Base-by-base conservation (phyloP, 2,888 invertebrate species). In the Icerya purchasi region DNA sequence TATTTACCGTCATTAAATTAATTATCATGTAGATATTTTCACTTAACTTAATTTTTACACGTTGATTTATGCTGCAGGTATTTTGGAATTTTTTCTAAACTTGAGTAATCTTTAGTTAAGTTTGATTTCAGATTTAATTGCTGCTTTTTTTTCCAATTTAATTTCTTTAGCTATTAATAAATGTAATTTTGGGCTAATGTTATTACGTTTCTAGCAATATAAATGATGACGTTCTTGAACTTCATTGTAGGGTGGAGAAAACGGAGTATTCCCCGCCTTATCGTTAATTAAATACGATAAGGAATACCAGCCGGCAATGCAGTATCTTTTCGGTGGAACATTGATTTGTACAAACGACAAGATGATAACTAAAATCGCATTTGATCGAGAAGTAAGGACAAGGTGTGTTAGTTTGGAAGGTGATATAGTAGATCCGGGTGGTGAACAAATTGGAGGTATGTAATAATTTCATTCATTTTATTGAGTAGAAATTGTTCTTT, bases 361-460 rank as follows among this genome's bases (percentile, higher is more conserved):
- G 51, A 75, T 79, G 23, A 96, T 96, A 24, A 83, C 82, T 70
- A 78, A 78, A 71, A 81, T 94, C 2, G 82, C 88, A 2, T 92
- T 84, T 72, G 78, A 91, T 71, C 76, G 76, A 14, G 72, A 74
- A 55, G 80, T 88, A 61, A 74, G 75, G 65, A 78, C 77, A 50
- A 80, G 81, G 63, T 80, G 81, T 68, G 89, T 97, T 22, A 94
- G 97, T 1, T 72, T 90, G 2, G 90, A 89, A 65, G 98, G 97
- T 0, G 96, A 97, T 71, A 81, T 86, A 49, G 84, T 86, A 65
- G 91, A 93, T 73, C 93, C 97, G 0, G 76, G 82, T 57, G 98
- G 97, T 66, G 56, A 49, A 8, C 75, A 97, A 49, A 82, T 88
- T 59, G 97, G 97, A 68, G 97, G 97, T 69, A 79, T 61, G 54